phyloP scores from a whole-genome alignment of 2,888 invertebrate genomes.

The Gandaritis pyraliata region DNA sequence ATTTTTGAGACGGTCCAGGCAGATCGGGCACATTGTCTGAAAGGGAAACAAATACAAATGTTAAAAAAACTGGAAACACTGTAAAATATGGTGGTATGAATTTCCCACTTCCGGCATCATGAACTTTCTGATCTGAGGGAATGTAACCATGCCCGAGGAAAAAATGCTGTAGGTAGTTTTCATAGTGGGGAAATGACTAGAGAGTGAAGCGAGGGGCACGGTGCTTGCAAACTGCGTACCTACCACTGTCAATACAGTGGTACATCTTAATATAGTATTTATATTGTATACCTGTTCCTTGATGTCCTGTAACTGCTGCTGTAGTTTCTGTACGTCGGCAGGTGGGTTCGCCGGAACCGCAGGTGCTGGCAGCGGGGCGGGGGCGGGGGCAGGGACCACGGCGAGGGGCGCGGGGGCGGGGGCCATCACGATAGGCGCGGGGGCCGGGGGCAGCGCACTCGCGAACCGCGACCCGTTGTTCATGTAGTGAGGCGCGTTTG shows the following conservation, averaged over 20 bases:
- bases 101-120: too few relatives aligned
- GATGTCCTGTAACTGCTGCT: conserved; percentile 95
- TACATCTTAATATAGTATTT: background rate
- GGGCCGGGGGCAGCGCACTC: conserved; percentile 57
- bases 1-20: conserved; percentile 98
- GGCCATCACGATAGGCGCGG: conserved; percentile 20
- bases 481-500: conserved; percentile 77
- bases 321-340: conserved; percentile 90
- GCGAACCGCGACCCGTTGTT: conserved; percentile 72
- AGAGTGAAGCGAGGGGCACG: too few relatives aligned
- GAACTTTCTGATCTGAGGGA: too few relatives aligned
- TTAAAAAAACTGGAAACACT: background rate
- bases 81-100: too few relatives aligned
- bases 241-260: too few relatives aligned
- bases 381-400: background rate
- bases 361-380: conserved; percentile 45
- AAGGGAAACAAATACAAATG: background rate
- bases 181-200: too few relatives aligned
- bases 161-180: too few relatives aligned
- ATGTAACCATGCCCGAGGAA: too few relatives aligned
- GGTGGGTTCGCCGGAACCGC: conserved; percentile 41
- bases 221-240: too few relatives aligned
- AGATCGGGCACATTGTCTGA: conserved; percentile 99
- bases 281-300: conserved; percentile 93
- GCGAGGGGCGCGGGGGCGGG: conserved; percentile 48